phyloP scores from a whole-genome alignment of 2,113 vertebrate genomes.

The Glaucidium brasilianum region DNA sequence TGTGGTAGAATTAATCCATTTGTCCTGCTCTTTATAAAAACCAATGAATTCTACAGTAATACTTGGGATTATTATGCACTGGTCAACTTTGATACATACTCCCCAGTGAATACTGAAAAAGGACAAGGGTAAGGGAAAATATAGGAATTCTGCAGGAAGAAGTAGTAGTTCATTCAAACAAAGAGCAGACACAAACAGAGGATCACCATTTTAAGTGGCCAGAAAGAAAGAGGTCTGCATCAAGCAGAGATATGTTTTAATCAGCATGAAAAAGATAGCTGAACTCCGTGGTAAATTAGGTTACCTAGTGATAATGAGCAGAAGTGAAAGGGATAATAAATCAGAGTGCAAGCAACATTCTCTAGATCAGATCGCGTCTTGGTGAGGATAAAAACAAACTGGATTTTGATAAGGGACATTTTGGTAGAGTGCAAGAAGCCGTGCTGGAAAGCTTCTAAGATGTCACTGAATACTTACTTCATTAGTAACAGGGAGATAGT shows the following conservation, averaged over 20 bases:
- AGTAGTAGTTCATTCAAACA: background rate
- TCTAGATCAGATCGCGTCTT: background rate
- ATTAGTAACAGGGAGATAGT: background rate
- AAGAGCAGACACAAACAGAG: background rate
- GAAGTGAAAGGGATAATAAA: conserved; percentile 41
- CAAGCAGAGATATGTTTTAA: background rate
- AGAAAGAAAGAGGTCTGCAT: background rate
- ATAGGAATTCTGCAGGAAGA: background rate
- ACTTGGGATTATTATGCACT: background rate
- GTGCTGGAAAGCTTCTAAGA: background rate
- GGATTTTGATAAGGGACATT: background rate
- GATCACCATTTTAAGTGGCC: background rate
- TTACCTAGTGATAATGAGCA: conserved; percentile 22
- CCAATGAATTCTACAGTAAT: background rate
- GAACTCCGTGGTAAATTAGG: background rate
- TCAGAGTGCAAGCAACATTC: background rate
- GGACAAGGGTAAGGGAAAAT: background rate
- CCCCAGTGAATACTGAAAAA: background rate
- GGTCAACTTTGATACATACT: background rate
- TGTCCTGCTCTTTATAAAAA: background rate
- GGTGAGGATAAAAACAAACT: background rate
- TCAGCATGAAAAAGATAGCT: background rate
- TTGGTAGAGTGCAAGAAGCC: background rate
- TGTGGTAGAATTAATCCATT: background rate
- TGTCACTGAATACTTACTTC: background rate